phyloP scores from a whole-genome alignment of 2,113 vertebrate genomes.

The Lagopus muta region DNA sequence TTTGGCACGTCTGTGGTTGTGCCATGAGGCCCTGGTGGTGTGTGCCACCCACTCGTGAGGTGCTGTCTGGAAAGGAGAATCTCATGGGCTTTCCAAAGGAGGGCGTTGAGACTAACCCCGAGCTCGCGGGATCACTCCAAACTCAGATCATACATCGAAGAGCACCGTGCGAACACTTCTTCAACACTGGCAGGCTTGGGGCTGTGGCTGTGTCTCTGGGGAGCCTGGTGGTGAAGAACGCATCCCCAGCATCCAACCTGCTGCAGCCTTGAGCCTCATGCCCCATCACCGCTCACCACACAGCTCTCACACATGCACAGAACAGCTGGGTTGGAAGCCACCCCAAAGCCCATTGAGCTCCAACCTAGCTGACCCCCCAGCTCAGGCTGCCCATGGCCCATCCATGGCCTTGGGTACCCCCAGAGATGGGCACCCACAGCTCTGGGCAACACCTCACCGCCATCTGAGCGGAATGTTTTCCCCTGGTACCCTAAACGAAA shows the following conservation, averaged over 20 bases:
- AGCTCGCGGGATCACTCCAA: background rate
- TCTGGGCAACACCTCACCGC: no score
- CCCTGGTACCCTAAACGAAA: no score
- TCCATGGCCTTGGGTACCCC: no score
- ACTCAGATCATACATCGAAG: background rate
- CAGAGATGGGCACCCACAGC: no score
- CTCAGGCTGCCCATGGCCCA: no score
- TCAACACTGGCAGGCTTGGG: background rate
- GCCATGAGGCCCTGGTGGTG: fast-evolving
- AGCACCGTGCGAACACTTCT: background rate
- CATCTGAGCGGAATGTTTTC: no score
- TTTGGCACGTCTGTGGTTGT: no score
- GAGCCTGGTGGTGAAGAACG: background rate
- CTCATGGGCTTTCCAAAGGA: background rate
- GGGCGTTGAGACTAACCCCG: background rate
- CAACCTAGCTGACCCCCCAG: no score
- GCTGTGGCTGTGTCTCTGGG: background rate
- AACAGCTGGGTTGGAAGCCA: no score
- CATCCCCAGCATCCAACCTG: background rate
- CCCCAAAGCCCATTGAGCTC: no score
- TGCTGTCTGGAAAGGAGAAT: background rate
- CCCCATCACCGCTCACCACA: background rate
- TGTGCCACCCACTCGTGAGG: fast-evolving
- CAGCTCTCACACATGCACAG: no score
- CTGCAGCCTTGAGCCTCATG: background rate